Percentiles rank a stretch among this genome's conserved stretches.
phyloP scores from a whole-genome alignment of 2,797 vertebrate species.

The Sylvia borin region DNA sequence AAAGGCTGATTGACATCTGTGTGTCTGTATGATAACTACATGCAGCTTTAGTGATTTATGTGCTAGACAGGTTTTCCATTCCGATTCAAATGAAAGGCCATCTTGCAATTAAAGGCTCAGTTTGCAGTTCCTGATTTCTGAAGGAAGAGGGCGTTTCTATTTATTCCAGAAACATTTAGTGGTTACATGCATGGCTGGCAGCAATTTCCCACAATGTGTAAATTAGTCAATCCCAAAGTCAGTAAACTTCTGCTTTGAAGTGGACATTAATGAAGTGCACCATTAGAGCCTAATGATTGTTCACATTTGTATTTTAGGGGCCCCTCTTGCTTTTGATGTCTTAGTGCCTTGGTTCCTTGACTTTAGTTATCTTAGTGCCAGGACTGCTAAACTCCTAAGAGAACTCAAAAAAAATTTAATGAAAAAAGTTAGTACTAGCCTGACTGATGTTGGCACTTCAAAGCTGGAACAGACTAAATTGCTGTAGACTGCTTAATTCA shows the following conservation, averaged over 20 bases:
- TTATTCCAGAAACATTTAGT: conserved; percentile 83
- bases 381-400: conserved; percentile 83
- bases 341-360: conserved; percentile 77
- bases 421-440: conserved; percentile 80
- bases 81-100: conserved; percentile 52
- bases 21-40: conserved; percentile 40
- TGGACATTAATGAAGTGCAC: conserved; percentile 93
- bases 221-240: conserved; percentile 96
- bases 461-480: conserved; percentile 91
- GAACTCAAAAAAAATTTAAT: conserved; percentile 78
- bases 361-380: conserved; percentile 89
- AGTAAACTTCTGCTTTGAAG: conserved; percentile 93
- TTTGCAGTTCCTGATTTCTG: conserved; percentile 73
- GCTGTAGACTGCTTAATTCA: conserved; percentile 95
- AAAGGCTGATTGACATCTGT: conserved; percentile 43
- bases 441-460: conserved; percentile 93
- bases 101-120: conserved; percentile 49
- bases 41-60: conserved; percentile 40
- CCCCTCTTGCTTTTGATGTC: conserved; percentile 89
- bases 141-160: conserved; percentile 80
- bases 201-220: conserved; percentile 98
- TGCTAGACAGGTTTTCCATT: conserved; percentile 11
- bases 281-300: conserved; percentile 85
- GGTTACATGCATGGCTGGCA: conserved; percentile 90
- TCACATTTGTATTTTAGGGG: conserved; percentile 88